Conservation (phyloP, 2,797 vertebrate genomes). For the Centropyge bicolor region DNA sequence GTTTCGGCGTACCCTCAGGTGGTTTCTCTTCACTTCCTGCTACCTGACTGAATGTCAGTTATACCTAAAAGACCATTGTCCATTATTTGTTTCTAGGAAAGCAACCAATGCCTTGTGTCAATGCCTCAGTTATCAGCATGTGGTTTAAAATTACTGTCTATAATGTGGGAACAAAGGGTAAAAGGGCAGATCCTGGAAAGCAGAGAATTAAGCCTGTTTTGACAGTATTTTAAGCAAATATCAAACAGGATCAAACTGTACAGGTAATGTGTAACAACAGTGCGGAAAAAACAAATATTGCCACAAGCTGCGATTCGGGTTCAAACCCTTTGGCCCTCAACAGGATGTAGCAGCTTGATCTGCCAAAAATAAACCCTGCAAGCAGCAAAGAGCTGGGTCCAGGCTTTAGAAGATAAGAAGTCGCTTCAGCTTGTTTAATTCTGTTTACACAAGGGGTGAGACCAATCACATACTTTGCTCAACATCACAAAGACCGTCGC, state of each 20-base stretch:
- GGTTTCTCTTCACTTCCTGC: conserved; percentile 3
- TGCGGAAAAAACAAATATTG: background rate
- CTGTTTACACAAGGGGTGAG: too few relatives aligned
- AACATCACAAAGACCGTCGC: too few relatives aligned
- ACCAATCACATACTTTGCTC: too few relatives aligned
- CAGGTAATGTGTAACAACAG: background rate
- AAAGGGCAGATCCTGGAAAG: background rate
- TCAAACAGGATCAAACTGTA: background rate
- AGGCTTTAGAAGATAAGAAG: too few relatives aligned
- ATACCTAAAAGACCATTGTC: background rate
- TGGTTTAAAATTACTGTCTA: conserved; percentile 16
- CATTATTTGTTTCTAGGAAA: background rate
- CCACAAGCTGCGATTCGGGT: too few relatives aligned
- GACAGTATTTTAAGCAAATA: background rate
- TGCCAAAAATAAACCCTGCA: too few relatives aligned
- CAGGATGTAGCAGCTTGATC: too few relatives aligned
- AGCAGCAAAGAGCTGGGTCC: too few relatives aligned
- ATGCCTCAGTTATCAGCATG: conserved; percentile 8
- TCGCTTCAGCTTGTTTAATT: too few relatives aligned
- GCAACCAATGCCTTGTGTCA: background rate
- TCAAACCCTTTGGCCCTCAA: too few relatives aligned
- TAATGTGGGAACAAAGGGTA: conserved; percentile 13
- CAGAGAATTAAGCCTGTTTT: conserved; percentile 7
- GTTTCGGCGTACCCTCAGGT: background rate
- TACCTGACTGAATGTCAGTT: too few relatives aligned